Evolutionary conservation across 2,888 invertebrate species (phyloP).

Genomic region (Diarsia dahlii): DNA sequence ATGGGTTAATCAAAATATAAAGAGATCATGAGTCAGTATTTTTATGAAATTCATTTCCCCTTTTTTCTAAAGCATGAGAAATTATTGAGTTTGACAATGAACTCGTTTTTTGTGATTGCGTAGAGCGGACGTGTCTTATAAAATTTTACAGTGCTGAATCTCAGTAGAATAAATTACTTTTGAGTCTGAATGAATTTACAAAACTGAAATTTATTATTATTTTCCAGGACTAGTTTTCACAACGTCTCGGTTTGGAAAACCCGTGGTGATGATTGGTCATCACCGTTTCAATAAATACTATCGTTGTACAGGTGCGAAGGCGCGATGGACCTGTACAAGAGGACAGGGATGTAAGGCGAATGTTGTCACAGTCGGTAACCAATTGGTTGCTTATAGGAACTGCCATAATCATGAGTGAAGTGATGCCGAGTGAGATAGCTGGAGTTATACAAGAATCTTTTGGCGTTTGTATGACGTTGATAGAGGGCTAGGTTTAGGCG

Average conservation of each 20-base stretch:
- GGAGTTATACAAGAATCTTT: neutral
- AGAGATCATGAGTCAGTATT: neutral
- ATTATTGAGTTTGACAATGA: neutral
- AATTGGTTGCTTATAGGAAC: slow-evolving; percentile 11
- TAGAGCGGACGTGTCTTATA: neutral
- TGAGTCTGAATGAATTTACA: neutral
- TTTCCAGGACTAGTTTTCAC: slow-evolving; percentile 33
- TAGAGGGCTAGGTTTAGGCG: neutral
- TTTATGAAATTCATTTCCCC: slow-evolving; percentile 10
- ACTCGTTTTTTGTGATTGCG: neutral
- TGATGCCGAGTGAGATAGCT: neutral
- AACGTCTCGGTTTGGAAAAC: slow-evolving; percentile 38
- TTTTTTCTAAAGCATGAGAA: neutral
- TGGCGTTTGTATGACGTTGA: neutral
- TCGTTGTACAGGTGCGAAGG: slow-evolving; percentile 57
- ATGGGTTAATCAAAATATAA: neutral
- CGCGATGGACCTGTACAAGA: slow-evolving; percentile 67
- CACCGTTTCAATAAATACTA: slow-evolving; percentile 69
- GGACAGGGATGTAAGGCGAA: slow-evolving; percentile 33
- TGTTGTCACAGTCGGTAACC: slow-evolving; percentile 27
- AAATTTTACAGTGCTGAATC: neutral
- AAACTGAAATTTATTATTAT: neutral
- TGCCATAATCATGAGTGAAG: slow-evolving; percentile 29
- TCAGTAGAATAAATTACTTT: neutral
- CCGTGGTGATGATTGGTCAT: slow-evolving; percentile 49